Evolutionary conservation across 2,888 invertebrate genomes (phyloP), one percentile per base, ranked within the genome.

Genomic region (Ctena decussata): DNA sequence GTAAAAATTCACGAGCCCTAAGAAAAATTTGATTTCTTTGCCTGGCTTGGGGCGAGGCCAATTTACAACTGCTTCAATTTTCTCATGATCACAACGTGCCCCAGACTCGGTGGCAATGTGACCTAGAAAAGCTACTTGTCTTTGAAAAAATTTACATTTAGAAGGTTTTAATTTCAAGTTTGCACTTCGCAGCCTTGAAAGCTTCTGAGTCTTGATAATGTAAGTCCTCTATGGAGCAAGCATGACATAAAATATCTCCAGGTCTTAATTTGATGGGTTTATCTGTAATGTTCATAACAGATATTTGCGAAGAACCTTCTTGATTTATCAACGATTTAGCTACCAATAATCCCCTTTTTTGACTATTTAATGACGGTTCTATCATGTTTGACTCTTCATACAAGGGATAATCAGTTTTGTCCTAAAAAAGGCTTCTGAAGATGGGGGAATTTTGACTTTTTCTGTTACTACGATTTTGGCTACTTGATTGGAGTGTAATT

Each of bases 1-100:
- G 35, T 82, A 82, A 44, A 71, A 82, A 21, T 49, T 70, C 21
- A 75, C 71, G 32, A 82, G n/a, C 11, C 77, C 81, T 44, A 82
- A 44, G 69, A 82, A 77, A 44, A 57, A 57, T 35, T 39, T 35
- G 24, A 80, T 44, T 46, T 72, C 80, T 65, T 32, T 24, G 0
- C 30, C 46, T 1, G 35, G 6, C 21, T 27, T 39, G 5, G 60
- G 80, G 30, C 8, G 32, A 11, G 57, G 57, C 73, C 80, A 80
- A 49, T 74, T 37, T n/a, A 24, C 18, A 35, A 80, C 39, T 21
- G 74, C 49, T 15, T 35, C 39, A 18, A 65, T 75, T 65, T 73
- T 80, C 44, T 53, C 44, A 30, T 73, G 80, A 73, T 73, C 71
- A 37, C 73, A 80, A 32, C 44, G 37, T 72, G 30, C 32, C 57